A percentile compares a stretch with the other conserved stretches of the same genome.
phyloP scores from a whole-genome alignment of 2,888 invertebrate species.

The Siphlonurus alternatus region DNA sequence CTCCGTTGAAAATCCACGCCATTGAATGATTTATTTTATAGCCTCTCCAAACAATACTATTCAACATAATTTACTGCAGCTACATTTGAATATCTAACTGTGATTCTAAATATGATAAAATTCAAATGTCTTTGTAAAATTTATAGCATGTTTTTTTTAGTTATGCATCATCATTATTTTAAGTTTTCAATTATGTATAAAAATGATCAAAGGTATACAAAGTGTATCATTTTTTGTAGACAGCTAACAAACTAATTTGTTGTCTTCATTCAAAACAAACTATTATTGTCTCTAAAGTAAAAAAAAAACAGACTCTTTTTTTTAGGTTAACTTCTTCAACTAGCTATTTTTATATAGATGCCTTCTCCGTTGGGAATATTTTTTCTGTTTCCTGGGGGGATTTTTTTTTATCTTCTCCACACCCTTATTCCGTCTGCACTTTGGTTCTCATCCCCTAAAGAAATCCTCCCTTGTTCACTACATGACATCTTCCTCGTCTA shows the following conservation, averaged over 20 bases:
- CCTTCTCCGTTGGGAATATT: background rate
- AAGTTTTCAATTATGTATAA: background rate
- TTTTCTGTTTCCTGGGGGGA: background rate
- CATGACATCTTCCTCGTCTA: too few species aligned
- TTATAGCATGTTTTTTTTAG: background rate
- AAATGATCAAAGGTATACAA: background rate
- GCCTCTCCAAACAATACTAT: too few species aligned
- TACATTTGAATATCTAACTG: too few species aligned
- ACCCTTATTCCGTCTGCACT: too few species aligned
- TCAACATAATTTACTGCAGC: too few species aligned
- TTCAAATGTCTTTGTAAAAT: too few species aligned
- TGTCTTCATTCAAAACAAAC: background rate
- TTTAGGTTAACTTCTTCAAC: background rate
- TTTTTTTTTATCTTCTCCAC: background rate
- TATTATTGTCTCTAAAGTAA: background rate
- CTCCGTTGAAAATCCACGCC: too few species aligned
- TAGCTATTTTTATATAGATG: background rate
- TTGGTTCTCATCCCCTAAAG: too few species aligned
- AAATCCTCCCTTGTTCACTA: too few species aligned
- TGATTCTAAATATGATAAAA: too few species aligned
- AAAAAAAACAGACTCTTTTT: background rate
- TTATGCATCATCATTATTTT: background rate
- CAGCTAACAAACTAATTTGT: background rate
- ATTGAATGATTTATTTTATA: too few species aligned
- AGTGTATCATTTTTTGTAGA: background rate